Conservation (phyloP, 2,888 invertebrate genomes). For the Platycheirus albimanus region DNA sequence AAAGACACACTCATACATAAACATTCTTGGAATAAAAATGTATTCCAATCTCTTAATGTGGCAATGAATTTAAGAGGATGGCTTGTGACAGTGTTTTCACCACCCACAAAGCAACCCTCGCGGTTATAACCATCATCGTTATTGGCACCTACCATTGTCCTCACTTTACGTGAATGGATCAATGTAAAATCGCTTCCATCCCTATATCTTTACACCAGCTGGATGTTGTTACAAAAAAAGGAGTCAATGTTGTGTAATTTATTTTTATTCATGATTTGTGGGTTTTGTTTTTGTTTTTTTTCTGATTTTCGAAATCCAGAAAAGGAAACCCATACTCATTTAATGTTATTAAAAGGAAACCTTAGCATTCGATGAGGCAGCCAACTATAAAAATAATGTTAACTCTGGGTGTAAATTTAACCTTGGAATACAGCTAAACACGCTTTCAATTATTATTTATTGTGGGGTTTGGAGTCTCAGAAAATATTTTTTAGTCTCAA, state of each 20-base stretch:
- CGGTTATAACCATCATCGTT: slow-evolving; percentile 49
- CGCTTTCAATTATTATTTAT: too few species aligned
- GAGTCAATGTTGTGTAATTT: slow-evolving; percentile 40
- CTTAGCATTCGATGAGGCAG: too few species aligned
- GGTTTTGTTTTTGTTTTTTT: slow-evolving; percentile 24
- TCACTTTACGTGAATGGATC: slow-evolving; percentile 25
- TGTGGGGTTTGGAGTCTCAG: too few species aligned
- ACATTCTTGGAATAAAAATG: slow-evolving; percentile 8
- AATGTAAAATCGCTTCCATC: slow-evolving; percentile 40
- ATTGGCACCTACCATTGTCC: slow-evolving; percentile 37
- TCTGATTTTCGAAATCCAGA: too few species aligned
- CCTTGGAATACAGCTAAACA: too few species aligned
- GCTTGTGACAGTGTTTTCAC: slow-evolving; percentile 34
- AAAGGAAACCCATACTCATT: too few species aligned
- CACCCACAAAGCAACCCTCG: slow-evolving; percentile 30
- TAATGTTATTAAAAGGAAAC: too few species aligned
- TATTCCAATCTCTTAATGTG: slow-evolving; percentile 53
- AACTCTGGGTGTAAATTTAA: too few species aligned
- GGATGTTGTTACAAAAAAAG: slow-evolving; percentile 47
- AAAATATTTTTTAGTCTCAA: too few species aligned
- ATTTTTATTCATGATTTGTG: slow-evolving; percentile 16
- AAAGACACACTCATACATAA: neutral
- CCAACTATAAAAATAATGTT: too few species aligned
- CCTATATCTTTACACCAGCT: slow-evolving; percentile 24
- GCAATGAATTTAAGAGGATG: slow-evolving; percentile 32